Evolutionary conservation across 2,888 invertebrate species (phyloP).

Genomic region (Stenotaenia linearis): DNA sequence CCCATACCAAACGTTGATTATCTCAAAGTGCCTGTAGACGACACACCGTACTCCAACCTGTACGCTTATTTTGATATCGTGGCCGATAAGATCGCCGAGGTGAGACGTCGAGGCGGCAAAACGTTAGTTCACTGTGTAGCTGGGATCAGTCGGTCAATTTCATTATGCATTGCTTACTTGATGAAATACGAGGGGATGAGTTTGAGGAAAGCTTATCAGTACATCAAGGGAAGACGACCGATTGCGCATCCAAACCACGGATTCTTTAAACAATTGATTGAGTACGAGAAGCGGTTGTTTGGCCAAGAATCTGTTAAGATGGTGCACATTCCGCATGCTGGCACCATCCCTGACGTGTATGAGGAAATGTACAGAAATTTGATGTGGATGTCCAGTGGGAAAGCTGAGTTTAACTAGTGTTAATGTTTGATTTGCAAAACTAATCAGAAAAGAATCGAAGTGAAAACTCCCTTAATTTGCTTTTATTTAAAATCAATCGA

Average conservation of each 20-base stretch:
- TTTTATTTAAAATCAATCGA: background rate
- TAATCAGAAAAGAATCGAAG: background rate
- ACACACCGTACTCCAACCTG: constrained; percentile 67
- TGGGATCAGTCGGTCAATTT: constrained; percentile 79
- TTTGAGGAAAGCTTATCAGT: constrained; percentile 69
- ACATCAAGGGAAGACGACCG: constrained; percentile 65
- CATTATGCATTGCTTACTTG: constrained; percentile 79
- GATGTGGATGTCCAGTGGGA: constrained; percentile 22
- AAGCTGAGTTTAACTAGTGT: background rate
- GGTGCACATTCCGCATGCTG: constrained; percentile 64
- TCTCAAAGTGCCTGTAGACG: constrained; percentile 66
- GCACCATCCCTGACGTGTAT: constrained; percentile 70
- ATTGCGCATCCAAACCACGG: constrained; percentile 84
- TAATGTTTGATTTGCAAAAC: background rate
- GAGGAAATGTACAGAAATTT: constrained; percentile 48
- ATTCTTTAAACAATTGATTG: constrained; percentile 82
- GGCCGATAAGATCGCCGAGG: constrained; percentile 69
- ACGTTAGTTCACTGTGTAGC: constrained; percentile 84
- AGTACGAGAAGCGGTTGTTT: constrained; percentile 67
- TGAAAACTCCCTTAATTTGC: background rate
- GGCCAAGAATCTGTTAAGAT: constrained; percentile 66
- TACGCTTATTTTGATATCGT: constrained; percentile 67
- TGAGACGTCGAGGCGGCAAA: constrained; percentile 61
- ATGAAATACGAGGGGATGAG: constrained; percentile 75
- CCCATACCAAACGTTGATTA: constrained; percentile 54